phyloP scores from a whole-genome alignment of 92 coral and sea anemone genomes.

The Siderastrea siderea region DNA sequence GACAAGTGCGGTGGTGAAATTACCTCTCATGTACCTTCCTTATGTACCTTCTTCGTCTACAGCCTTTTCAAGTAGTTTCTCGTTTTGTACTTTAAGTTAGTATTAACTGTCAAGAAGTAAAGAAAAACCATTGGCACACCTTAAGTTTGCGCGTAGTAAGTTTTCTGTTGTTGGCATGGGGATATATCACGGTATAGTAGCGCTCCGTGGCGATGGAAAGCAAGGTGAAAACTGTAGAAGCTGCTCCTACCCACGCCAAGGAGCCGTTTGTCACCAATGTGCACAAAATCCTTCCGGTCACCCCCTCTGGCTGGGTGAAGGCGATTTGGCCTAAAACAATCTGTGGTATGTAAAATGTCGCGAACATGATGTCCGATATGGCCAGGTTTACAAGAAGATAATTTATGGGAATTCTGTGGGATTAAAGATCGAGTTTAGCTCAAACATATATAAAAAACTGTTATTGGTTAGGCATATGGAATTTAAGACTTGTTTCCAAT shows the following conservation, averaged over 20 bases:
- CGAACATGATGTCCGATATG: background rate
- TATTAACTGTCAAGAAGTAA: no score
- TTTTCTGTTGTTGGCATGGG: background rate
- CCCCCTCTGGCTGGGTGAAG: background rate
- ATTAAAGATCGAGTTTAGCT: background rate
- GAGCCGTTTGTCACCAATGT: background rate
- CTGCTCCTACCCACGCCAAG: conserved; percentile 4
- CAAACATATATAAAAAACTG: background rate
- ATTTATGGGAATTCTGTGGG: background rate
- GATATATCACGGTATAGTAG: background rate
- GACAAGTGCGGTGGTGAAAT: no score
- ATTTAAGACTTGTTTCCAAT: no score
- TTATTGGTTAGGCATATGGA: no score
- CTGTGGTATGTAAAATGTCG: background rate
- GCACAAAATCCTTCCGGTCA: background rate
- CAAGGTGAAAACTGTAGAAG: background rate
- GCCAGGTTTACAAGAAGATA: conserved; percentile 8
- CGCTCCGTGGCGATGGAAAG: conserved; percentile 8
- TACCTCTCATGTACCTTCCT: no score
- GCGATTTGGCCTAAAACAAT: background rate
- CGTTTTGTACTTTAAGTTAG: no score
- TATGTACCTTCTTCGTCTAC: no score
- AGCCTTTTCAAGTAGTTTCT: no score
- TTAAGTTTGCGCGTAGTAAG: background rate
- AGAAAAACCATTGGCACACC: background rate